Conservation (phyloP, 2,888 invertebrate species). For the Aphodius sticticus region DNA sequence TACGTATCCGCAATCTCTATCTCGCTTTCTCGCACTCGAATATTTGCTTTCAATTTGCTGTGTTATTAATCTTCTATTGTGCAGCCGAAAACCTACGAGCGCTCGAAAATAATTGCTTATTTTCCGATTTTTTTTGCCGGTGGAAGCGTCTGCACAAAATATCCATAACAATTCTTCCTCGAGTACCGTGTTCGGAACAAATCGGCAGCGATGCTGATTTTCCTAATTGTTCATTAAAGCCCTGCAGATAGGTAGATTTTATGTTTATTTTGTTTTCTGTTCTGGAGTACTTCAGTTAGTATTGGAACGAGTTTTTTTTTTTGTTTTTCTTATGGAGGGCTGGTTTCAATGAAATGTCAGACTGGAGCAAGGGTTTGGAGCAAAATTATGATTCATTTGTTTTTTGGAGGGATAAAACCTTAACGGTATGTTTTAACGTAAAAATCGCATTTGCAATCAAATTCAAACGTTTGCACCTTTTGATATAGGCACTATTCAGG, state of each 20-base stretch:
- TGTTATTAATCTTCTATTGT: slow-evolving; percentile 34
- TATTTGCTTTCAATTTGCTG: slow-evolving; percentile 36
- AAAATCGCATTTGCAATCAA: no score
- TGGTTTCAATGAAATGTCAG: no score
- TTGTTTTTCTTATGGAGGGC: no score
- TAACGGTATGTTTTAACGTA: no score
- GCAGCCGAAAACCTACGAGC: not conserved
- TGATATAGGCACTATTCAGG: no score
- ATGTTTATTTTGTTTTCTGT: no score
- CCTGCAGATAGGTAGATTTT: not conserved
- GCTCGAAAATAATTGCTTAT: slow-evolving; percentile 21
- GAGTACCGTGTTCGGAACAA: not conserved
- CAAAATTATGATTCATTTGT: no score
- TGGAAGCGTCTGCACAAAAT: not conserved
- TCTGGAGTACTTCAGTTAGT: no score
- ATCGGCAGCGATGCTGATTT: not conserved
- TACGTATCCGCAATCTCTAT: not conserved
- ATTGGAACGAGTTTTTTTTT: no score
- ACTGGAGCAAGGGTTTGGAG: no score
- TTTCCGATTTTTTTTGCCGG: not conserved
- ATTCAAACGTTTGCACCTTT: no score
- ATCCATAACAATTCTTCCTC: not conserved
- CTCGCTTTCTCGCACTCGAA: not conserved
- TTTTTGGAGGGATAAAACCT: no score
- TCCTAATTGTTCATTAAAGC: not conserved